A percentile compares a stretch with the other conserved stretches of the same genome.
phyloP scores from a whole-genome alignment of 1,140 invertebrate species.

The Ips typographus region DNA sequence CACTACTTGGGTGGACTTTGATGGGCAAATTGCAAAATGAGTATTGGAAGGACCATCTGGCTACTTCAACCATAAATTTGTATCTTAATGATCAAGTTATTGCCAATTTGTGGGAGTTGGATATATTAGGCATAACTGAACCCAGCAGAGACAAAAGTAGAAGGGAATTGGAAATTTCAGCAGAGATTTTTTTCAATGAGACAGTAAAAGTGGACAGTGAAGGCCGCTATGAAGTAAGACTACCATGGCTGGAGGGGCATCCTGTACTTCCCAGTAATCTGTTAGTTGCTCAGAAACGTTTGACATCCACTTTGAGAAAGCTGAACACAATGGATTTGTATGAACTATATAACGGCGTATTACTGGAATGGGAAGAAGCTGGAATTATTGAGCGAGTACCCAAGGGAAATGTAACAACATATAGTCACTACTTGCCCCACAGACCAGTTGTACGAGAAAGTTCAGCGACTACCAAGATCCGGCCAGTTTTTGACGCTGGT shows the following conservation, averaged over 20 bases:
- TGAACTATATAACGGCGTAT: too few species aligned
- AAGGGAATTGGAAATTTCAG: constrained; percentile 9
- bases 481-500: too few species aligned
- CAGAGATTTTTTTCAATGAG: neutral
- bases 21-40: constrained; percentile 25
- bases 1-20: constrained; percentile 47
- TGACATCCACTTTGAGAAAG: too few species aligned
- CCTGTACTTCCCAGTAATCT: constrained; percentile 1
- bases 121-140: constrained; percentile 29
- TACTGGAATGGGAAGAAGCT: too few species aligned
- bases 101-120: constrained; percentile 28
- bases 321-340: too few species aligned
- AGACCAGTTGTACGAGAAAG: too few species aligned
- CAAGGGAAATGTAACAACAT: too few species aligned
- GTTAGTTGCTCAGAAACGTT: too few species aligned
- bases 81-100: constrained; percentile 18
- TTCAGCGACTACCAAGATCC: too few species aligned
- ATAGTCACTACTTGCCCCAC: too few species aligned
- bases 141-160: constrained; percentile 10
- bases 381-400: too few species aligned
- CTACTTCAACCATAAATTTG: constrained; percentile 4
- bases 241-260: constrained; percentile 33
- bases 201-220: constrained; percentile 14
- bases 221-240: constrained; percentile 22
- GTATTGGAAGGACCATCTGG: constrained; percentile 7